Conservation (phyloP, 1,140 invertebrate species). For the Zaprionus taronus region DNA sequence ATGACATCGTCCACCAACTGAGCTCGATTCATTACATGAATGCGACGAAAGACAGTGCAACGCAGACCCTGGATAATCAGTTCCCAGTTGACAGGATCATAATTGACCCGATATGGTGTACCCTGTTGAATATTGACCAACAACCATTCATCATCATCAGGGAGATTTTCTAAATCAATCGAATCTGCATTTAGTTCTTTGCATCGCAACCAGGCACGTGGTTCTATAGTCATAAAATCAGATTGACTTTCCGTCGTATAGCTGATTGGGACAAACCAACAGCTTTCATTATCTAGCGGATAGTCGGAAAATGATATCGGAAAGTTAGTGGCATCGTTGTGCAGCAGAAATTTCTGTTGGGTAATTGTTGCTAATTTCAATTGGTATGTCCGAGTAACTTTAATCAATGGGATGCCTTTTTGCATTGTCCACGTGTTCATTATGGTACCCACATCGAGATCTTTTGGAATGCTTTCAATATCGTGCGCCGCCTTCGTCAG, state of each 20-base stretch:
- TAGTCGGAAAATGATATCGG: not conserved
- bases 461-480: slow-evolving; percentile 84
- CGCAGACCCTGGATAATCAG: slow-evolving; percentile 86
- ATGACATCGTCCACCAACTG: slow-evolving; percentile 92
- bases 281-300: not conserved
- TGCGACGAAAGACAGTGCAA: slow-evolving; percentile 84
- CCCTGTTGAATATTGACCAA: slow-evolving; percentile 87
- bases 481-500: slow-evolving; percentile 87
- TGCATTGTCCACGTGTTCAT: slow-evolving; percentile 94
- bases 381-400: slow-evolving; percentile 87
- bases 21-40: slow-evolving; percentile 90
- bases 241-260: slow-evolving; percentile 87
- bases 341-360: slow-evolving; percentile 85
- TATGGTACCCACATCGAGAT: slow-evolving; percentile 87
- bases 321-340: slow-evolving; percentile 14
- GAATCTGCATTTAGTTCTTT: slow-evolving; percentile 32
- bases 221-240: slow-evolving; percentile 87
- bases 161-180: slow-evolving; percentile 40
- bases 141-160: slow-evolving; percentile 86
- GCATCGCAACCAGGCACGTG: slow-evolving; percentile 86
- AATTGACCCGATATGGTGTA: slow-evolving; percentile 90
- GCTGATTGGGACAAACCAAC: slow-evolving; percentile 87
- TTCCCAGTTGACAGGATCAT: slow-evolving; percentile 89
- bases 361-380: slow-evolving; percentile 85
- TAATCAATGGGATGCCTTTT: slow-evolving; percentile 92